Evolutionary conservation across 2,113 vertebrate genomes (phyloP).

Genomic region (Equus przewalskii): DNA sequence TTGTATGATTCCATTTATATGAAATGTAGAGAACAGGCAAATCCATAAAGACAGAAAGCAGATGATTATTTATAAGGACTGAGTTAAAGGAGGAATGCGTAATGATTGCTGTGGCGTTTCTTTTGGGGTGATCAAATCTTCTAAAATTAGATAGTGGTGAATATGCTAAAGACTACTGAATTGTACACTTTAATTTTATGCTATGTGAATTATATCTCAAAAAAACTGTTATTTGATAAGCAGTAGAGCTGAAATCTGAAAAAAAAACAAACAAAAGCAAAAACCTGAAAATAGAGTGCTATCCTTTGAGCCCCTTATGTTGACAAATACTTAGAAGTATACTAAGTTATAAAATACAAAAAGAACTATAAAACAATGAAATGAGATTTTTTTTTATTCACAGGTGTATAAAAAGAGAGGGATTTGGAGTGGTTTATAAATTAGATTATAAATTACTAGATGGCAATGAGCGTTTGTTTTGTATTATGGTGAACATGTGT

Average conservation of each 20-base stretch:
- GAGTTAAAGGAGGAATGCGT: neutral
- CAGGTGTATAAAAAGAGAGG: neutral
- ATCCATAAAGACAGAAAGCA: neutral
- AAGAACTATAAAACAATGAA: neutral
- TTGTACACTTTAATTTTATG: neutral
- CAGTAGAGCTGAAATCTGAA: neutral
- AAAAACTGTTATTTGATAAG: neutral
- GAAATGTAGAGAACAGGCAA: neutral
- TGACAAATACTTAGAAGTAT: neutral
- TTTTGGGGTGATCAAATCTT: neutral
- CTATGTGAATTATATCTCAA: slow-evolving; percentile 15
- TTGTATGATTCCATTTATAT: neutral
- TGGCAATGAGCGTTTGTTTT: neutral
- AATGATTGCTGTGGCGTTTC: neutral
- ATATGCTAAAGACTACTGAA: neutral
- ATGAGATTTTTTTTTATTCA: neutral
- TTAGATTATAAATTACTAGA: neutral
- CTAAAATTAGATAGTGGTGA: neutral
- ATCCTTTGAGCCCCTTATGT: neutral
- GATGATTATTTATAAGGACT: neutral
- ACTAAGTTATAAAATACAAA: neutral
- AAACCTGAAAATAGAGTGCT: neutral
- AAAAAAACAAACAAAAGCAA: neutral
- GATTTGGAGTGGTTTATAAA: neutral
- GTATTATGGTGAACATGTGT: neutral